Percentiles rank a stretch among this genome's conserved stretches.
phyloP scores from a whole-genome alignment of 2,797 vertebrate species.

The Carapus acus region DNA sequence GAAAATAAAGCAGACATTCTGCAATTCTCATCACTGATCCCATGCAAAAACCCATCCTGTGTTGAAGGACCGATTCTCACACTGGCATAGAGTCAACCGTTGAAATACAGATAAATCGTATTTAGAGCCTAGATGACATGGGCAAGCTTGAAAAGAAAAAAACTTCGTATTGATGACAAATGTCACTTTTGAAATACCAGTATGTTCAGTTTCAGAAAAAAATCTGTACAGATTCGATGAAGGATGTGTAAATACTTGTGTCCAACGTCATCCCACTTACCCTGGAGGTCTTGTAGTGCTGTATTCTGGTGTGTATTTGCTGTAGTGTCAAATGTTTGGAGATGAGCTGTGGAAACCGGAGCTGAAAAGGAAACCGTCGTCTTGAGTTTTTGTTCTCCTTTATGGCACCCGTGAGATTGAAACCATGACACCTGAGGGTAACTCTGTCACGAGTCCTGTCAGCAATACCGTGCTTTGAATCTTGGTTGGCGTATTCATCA shows the following conservation, averaged over 20 bases:
- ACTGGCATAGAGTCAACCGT: conserved; percentile 16
- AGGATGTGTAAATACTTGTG: conserved; percentile 58
- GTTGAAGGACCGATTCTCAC: conserved; percentile 22
- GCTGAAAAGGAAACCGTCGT: conserved; percentile 22
- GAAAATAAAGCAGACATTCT: conserved; percentile 4
- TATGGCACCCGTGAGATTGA: no score
- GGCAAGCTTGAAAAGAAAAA: no score
- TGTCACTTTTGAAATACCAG: conserved; percentile 3
- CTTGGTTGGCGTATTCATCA: no score
- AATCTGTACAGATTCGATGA: conserved; percentile 33
- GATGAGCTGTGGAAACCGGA: conserved; percentile 30
- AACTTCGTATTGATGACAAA: conserved; percentile 1
- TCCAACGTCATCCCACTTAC: background rate
- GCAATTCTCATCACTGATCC: conserved; percentile 9
- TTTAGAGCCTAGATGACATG: no score
- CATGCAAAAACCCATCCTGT: conserved; percentile 26
- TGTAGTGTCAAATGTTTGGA: conserved; percentile 14
- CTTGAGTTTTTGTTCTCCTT: no score
- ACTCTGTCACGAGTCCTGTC: no score
- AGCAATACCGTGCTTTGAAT: no score
- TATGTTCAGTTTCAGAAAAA: conserved; percentile 4
- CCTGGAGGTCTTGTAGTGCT: conserved; percentile 41
- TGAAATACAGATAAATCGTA: conserved; percentile 14
- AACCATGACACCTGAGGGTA: no score
- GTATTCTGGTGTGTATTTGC: conserved; percentile 35